Percentiles rank a stretch among this genome's conserved stretches.
phyloP scores from a whole-genome alignment of 2,888 invertebrate genomes.

The Xestoiulus laeticollis region DNA sequence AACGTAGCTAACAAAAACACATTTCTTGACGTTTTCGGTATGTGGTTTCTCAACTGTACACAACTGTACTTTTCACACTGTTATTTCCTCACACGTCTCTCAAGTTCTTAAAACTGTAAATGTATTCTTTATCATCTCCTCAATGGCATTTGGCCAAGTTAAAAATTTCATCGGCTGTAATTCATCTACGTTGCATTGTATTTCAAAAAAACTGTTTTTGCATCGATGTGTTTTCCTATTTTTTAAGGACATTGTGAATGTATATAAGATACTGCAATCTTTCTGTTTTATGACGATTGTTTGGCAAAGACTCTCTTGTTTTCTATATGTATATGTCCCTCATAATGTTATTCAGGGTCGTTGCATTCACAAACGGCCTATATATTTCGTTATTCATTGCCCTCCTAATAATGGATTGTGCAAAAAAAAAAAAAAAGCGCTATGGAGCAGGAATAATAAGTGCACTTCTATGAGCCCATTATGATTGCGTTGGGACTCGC shows the following conservation, averaged over 20 bases:
- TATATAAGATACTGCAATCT: background rate
- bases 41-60: too few species aligned
- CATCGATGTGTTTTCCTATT: background rate
- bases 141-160: background rate
- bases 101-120: too few species aligned
- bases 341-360: conserved; percentile 36
- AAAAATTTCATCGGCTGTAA: background rate
- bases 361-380: background rate
- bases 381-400: conserved; percentile 48
- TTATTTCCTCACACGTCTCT: too few species aligned
- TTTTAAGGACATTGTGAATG: background rate
- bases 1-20: too few species aligned
- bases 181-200: background rate
- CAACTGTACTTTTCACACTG: too few species aligned
- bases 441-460: conserved; percentile 42
- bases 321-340: background rate
- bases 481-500: conserved; percentile 46
- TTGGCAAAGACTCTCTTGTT: conserved; percentile 3
- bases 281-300: conserved; percentile 16
- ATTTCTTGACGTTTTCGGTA: too few species aligned
- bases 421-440: background rate
- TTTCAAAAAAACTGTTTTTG: background rate
- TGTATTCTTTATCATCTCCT: background rate
- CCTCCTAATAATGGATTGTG: conserved; percentile 47
- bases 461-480: conserved; percentile 44